Conservation (phyloP, 2,797 vertebrate species). For the Capromys pilorides region DNA sequence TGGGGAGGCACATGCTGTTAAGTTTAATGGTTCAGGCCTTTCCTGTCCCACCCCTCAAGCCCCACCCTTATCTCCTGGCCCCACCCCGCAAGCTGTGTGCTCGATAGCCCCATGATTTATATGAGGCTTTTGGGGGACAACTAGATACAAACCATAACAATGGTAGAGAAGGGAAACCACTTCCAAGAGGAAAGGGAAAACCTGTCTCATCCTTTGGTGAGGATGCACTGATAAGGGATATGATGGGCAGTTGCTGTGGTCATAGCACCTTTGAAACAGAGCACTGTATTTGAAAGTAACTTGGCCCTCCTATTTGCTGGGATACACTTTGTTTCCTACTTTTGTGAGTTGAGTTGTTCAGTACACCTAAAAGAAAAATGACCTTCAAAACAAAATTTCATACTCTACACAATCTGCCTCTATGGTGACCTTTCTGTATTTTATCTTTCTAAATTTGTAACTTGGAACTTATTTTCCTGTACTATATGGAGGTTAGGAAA, state of each 20-base stretch:
- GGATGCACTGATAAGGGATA: accelerated
- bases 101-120: no score
- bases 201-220: not conserved
- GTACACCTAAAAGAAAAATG: not conserved
- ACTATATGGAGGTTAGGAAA: no score
- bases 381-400: constrained; percentile 23
- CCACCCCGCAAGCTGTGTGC: no score
- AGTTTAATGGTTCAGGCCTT: no score
- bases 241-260: not conserved
- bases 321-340: not conserved
- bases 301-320: not conserved
- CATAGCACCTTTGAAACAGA: accelerated
- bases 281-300: not conserved
- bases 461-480: not conserved
- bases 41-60: no score
- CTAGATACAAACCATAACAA: no score
- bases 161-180: not conserved
- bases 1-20: no score
- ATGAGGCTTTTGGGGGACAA: no score
- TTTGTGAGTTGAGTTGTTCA: not conserved
- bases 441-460: constrained; percentile 3
- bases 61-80: no score
- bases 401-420: not conserved
- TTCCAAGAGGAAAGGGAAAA: not conserved
- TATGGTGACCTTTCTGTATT: not conserved